phyloP scores from a whole-genome alignment of 2,888 invertebrate species.

The Diarsia mendica region DNA sequence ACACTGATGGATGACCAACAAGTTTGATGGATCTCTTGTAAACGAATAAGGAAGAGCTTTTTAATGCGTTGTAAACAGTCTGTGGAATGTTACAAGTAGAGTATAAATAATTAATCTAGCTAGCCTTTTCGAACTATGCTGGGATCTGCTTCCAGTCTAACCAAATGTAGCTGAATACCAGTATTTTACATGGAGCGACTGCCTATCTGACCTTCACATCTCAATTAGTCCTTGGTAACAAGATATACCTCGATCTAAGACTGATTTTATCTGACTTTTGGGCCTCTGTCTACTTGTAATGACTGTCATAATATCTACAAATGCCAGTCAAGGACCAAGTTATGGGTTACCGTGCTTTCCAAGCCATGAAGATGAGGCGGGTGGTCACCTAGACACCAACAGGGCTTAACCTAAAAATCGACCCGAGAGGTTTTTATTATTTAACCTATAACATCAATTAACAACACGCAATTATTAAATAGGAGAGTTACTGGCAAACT shows the following conservation, averaged over 20 bases:
- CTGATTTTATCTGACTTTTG: not conserved
- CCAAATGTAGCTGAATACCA: not conserved
- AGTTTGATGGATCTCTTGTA: slow-evolving; percentile 34
- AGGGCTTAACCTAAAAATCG: not conserved
- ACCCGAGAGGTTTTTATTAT: not conserved
- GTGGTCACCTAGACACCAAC: not conserved
- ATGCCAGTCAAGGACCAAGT: not conserved
- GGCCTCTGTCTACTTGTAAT: not conserved
- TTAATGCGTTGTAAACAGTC: slow-evolving; percentile 28
- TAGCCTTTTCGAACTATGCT: not conserved
- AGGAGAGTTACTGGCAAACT: not conserved
- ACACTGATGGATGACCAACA: slow-evolving; percentile 42
- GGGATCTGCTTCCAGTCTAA: not conserved
- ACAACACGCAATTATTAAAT: not conserved
- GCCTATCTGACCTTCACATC: not conserved
- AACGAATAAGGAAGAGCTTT: slow-evolving; percentile 11
- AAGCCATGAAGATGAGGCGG: too few relatives aligned
- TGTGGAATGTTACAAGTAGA: not conserved
- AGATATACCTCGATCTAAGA: not conserved
- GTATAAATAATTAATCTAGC: not conserved
- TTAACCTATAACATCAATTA: not conserved
- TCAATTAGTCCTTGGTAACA: not conserved
- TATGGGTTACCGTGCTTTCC: not conserved
- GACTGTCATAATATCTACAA: not conserved
- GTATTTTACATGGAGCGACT: not conserved